phyloP scores from a whole-genome alignment of 2,113 vertebrate genomes.

The Plecotus auritus region DNA sequence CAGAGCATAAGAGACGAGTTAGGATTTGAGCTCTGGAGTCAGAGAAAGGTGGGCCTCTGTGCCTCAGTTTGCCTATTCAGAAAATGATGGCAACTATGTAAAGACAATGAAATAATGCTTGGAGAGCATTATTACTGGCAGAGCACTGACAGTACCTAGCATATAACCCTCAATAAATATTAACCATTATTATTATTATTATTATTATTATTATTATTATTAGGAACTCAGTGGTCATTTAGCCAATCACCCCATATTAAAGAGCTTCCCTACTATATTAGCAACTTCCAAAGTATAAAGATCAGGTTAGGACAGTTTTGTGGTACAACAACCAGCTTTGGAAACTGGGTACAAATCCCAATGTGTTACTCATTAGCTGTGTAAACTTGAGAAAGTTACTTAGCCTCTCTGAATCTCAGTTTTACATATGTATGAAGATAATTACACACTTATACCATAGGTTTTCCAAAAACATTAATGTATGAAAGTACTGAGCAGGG shows the following conservation, averaged over 20 bases:
- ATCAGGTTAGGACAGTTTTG: background rate
- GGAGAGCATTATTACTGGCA: no score
- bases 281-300: background rate
- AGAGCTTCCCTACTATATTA: background rate
- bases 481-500: background rate
- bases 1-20: background rate
- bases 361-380: background rate
- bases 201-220: background rate
- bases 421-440: background rate
- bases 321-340: background rate
- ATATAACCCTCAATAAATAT: background rate
- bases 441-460: no score
- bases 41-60: background rate
- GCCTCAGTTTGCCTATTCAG: background rate
- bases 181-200: background rate
- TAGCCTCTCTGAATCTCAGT: background rate
- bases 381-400: background rate
- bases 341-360: background rate
- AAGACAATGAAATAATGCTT: background rate
- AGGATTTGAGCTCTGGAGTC: background rate
- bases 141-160: background rate
- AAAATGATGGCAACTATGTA: background rate
- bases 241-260: background rate
- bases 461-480: background rate
- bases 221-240: background rate